Evolutionary conservation across 2,113 vertebrate species (phyloP), one percentile per base, ranked within the genome.

Genomic region (Tamias sibiricus): DNA sequence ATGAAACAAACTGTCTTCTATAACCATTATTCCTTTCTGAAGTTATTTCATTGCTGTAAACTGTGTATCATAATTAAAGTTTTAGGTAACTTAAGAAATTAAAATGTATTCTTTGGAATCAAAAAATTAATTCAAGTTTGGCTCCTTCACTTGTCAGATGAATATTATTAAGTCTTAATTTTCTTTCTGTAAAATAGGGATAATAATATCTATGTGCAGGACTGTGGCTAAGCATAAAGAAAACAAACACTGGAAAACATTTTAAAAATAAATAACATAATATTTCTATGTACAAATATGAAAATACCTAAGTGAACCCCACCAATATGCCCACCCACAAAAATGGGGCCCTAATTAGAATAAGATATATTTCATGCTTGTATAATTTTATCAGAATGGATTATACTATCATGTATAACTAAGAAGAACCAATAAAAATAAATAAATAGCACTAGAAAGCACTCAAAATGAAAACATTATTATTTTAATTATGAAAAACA

Each of bases 71-170:
- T 57, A 93, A 71, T 89, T 91, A n/a, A 66, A 32, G 37, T 87
- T 86, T 86, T 68, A 91, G 13, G 20, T 91, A 57, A n/a, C 10
- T 80, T 37, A 93, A 59, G 6, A 22, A 75, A 19, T 68, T 75
- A 7, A 92, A 86, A 87, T 72, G 54, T 32, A 90, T 57, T 42
- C 13, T 68, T 83, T 84, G 22, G 28, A 87, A 12, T 9, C 64
- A 80, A 87, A 80, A 92, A 85, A n/a, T 42, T 44, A 91, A 54
- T 44, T 92, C 11, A 40, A 68, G 6, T 90, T 74, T 90, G 52
- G 19, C 7, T 68, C 13, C 7, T 62, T 91, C 57, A 68, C 30
- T n/a, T 94, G n/a, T 77, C 62, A 83, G 26, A 24, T 83, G 32
- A 87, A 75, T n/a, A 9, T 64, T 66, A 57, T n/a, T 75, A 44